Base-by-base conservation (phyloP, 2,888 invertebrate species). In the Atethmia centrago region DNA sequence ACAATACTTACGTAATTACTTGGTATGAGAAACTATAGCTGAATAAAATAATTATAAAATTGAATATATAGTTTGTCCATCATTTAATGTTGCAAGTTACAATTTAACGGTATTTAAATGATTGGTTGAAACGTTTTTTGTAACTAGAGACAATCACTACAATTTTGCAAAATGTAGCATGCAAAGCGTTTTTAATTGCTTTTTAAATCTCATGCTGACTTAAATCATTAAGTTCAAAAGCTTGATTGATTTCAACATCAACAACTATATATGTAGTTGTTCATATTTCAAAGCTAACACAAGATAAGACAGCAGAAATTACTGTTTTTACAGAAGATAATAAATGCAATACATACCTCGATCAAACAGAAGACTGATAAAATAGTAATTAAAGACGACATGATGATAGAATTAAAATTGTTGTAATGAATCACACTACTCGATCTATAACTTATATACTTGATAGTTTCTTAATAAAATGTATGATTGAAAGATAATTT, bases 331-430 rank as follows among this genome's bases (percentile, higher is more conserved):
- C 25, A 4, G 0, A 65, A 21, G 2, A 51, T 36, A n/a, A n/a
- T 40, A 16, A 28, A 16, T 12, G 1, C 4, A 3, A 8, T 45
- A 85, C 84, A 51, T 74, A 86, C 87, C 87, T 85, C 77, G 1
- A 79, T 19, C 9, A 78, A 70, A 72, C 74, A 70, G 36, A 70
- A 42, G 7, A 73, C 45, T 28, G 80, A 40, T 0, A 71, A 19
- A 21, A 78, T 40, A 62, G 69, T 31, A n/a, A 79, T 25, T 3
- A 77, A 40, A 49, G 47, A 58, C 5, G 58, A 67, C 83, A 80
- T 87, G 45, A 64, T 75, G 51, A n/a, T 61, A 7, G 12, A 51
- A 68, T 12, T 25, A 40, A 65, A 49, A 45, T 56, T 45, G 63
- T 40, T 59, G 28, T 31, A 73, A 78, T 79, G 74, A 76, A 25